Conservation (phyloP, 2,888 invertebrate species). For the Tinea pellionella region DNA sequence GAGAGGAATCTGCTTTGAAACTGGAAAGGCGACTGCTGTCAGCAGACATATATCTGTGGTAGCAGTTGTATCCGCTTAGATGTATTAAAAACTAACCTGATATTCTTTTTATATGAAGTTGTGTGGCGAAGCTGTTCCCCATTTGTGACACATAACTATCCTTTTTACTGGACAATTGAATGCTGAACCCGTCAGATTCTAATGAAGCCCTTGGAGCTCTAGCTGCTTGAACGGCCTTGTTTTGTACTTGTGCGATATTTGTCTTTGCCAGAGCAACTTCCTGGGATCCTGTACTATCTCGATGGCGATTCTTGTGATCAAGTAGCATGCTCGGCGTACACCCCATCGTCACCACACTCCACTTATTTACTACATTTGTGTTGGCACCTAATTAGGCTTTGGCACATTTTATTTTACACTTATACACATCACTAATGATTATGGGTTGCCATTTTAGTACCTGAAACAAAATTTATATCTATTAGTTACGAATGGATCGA, state of each 20-base stretch:
- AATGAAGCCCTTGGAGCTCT: slow-evolving; percentile 58
- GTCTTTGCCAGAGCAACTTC: slow-evolving; percentile 60
- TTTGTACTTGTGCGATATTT: slow-evolving; percentile 38
- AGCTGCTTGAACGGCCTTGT: slow-evolving; percentile 56
- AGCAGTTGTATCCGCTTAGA: too few species aligned
- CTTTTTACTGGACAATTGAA: slow-evolving; percentile 60
- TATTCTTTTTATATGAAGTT: slow-evolving; percentile 62
- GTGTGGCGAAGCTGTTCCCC: slow-evolving; percentile 65
- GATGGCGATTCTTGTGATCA: slow-evolving; percentile 69
- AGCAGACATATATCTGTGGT: too few species aligned
- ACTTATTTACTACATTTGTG: slow-evolving; percentile 49
- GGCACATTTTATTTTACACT: slow-evolving; percentile 32
- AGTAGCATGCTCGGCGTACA: slow-evolving; percentile 74
- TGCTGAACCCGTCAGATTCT: slow-evolving; percentile 64
- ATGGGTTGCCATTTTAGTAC: slow-evolving; percentile 23
- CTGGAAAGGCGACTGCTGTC: too few species aligned
- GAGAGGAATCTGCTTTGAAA: too few species aligned
- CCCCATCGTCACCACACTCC: slow-evolving; percentile 52
- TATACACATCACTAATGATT: slow-evolving; percentile 22
- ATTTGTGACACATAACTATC: slow-evolving; percentile 67
- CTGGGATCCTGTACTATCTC: slow-evolving; percentile 65
- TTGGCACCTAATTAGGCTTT: slow-evolving; percentile 33
- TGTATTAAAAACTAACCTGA: slow-evolving; percentile 49
- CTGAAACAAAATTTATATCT: slow-evolving; percentile 40
- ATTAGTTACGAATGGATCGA: background rate